phyloP scores from a whole-genome alignment of 2,888 invertebrate species.

The Andrena chrysosceles region DNA sequence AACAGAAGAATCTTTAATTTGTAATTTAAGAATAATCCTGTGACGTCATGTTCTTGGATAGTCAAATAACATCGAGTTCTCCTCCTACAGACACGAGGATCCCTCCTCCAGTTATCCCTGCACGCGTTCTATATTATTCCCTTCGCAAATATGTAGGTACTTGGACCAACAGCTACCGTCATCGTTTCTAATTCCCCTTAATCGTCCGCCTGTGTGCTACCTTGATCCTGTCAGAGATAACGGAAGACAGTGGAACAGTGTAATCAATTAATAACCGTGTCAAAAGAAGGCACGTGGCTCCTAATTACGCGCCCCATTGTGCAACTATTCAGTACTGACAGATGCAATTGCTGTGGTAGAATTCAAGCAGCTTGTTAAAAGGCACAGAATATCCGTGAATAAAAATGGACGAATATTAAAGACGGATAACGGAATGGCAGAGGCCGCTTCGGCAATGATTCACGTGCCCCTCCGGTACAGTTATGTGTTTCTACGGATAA shows the following conservation, averaged over 20 bases:
- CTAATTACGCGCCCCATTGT: constrained; percentile 24
- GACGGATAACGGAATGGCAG: constrained; percentile 53
- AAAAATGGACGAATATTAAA: constrained; percentile 27
- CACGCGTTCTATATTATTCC: constrained; percentile 67
- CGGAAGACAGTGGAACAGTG: constrained; percentile 17
- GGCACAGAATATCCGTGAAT: not conserved
- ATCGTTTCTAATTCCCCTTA: constrained; percentile 60
- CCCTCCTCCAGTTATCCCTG: constrained; percentile 53
- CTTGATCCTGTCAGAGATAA: constrained; percentile 42
- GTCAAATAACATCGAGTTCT: constrained; percentile 19
- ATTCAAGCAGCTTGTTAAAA: not conserved
- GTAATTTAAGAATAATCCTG: not conserved
- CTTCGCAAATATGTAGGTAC: constrained; percentile 36
- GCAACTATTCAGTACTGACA: constrained; percentile 5
- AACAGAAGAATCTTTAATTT: constrained; percentile 73
- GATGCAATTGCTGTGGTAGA: not conserved
- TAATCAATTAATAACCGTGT: constrained; percentile 49
- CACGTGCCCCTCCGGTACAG: constrained; percentile 53
- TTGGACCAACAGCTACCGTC: constrained; percentile 25
- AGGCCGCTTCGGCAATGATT: constrained; percentile 59
- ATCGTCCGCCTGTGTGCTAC: constrained; percentile 33
- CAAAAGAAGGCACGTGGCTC: constrained; percentile 16
- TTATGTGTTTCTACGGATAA: constrained; percentile 39
- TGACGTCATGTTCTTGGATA: constrained; percentile 23
- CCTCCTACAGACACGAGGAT: constrained; percentile 45